These are phyloP conservation scores for Listrodromus nycthemerus DNA, from an alignment of 2,888 invertebrate species.

Conservation along the genomic window DNA sequence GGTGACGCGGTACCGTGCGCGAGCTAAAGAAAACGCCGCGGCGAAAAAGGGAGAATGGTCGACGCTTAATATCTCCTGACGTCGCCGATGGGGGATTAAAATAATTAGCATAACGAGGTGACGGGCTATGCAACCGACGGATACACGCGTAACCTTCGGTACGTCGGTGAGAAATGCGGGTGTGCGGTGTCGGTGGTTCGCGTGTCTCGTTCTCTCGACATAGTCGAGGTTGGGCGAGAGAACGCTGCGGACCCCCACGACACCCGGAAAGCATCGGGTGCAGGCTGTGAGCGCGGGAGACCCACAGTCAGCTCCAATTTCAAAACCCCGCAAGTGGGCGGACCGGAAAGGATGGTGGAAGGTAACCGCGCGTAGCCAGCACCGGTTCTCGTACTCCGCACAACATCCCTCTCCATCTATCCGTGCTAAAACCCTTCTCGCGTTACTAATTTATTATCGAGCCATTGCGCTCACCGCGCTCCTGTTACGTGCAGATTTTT, in stretches of 20 bases:
- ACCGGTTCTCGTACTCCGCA: conserved; percentile 8
- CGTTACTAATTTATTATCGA: conserved; percentile 83
- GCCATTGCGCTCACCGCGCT: conserved; percentile 76
- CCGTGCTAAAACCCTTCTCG: conserved; percentile 77
- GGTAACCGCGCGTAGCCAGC: conserved; percentile 71
- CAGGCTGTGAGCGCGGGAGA: conserved; percentile 36
- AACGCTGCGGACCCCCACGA: conserved; percentile 24
- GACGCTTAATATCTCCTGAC: conserved; percentile 72
- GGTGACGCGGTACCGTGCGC: conserved; percentile 7
- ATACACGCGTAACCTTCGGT: conserved; percentile 1
- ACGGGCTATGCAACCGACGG: conserved; percentile 64
- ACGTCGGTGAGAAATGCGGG: conserved; percentile 4
- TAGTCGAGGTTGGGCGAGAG: conserved; percentile 46
- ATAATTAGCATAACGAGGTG: conserved; percentile 83
- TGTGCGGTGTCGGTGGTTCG: conserved; percentile 50
- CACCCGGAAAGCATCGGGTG: conserved; percentile 30
- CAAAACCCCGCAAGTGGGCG: conserved; percentile 76
- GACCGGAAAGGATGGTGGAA: conserved; percentile 74
- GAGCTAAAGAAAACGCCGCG: conserved; percentile 35
- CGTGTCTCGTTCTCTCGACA: conserved; percentile 48
- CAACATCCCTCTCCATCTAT: conserved; percentile 39
- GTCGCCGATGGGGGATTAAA: conserved; percentile 75
- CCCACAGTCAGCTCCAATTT: conserved; percentile 77
- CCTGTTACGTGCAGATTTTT: conserved; percentile 77
- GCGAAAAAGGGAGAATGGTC: conserved; percentile 51